Evolutionary conservation across 2,113 vertebrate species (phyloP).

Genomic region (Halichoerus grypus): DNA sequence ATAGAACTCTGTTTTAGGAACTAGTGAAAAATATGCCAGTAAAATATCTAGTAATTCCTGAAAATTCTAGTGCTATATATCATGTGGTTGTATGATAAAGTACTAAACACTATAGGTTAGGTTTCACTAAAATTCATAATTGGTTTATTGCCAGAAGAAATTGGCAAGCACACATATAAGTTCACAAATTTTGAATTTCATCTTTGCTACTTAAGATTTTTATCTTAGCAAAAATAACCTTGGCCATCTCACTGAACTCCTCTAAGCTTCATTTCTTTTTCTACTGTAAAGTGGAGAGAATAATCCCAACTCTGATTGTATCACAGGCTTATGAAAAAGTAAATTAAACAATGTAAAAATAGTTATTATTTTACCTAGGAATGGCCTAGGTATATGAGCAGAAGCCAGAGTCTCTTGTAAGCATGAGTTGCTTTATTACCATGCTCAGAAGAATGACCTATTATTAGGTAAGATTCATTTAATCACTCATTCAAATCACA

Average conservation of each 20-base stretch:
- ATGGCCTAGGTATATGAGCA: background rate
- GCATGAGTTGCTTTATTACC: background rate
- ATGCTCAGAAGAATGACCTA: background rate
- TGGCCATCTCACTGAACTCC: background rate
- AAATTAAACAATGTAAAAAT: constrained; percentile 34
- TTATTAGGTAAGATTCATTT: background rate
- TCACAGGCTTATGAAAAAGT: background rate
- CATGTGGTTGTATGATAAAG: background rate
- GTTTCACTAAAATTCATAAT: background rate
- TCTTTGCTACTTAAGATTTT: constrained; percentile 28
- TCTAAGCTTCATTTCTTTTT: background rate
- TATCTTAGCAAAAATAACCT: background rate
- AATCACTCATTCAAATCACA: background rate
- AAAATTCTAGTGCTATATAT: background rate
- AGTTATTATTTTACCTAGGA: background rate
- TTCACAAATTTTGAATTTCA: background rate
- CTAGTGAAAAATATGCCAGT: background rate
- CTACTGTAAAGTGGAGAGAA: background rate
- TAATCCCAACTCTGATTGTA: background rate
- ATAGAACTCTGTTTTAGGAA: background rate
- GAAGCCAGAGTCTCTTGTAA: background rate
- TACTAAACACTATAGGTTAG: background rate
- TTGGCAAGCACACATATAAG: background rate
- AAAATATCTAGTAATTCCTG: constrained; percentile 26
- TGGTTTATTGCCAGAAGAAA: background rate